A percentile compares a stretch with the other conserved stretches of the same genome.
Evolutionary conservation across 2,888 invertebrate species (phyloP).

Genomic region (Pomacea canaliculata): DNA sequence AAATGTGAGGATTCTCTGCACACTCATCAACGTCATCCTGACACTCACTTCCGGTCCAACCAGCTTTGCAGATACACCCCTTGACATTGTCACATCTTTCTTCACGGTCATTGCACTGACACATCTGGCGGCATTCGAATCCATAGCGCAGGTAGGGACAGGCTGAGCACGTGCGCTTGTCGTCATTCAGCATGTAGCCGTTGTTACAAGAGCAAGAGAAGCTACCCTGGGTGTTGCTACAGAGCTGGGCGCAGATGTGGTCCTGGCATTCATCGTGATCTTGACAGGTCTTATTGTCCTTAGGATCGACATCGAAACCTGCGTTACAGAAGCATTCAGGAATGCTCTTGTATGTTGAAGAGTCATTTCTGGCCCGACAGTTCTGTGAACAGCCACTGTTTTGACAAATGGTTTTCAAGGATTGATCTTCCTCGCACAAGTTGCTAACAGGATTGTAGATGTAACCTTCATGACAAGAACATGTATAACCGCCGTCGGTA

Average conservation of each 20-base stretch:
- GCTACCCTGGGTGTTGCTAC: constrained; percentile 21
- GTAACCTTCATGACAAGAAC: constrained; percentile 14
- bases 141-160: constrained; percentile 29
- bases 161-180: constrained; percentile 9
- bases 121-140: constrained; percentile 25
- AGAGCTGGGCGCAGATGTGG: constrained; percentile 15
- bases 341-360: background rate
- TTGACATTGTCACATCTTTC: constrained; percentile 28
- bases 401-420: background rate
- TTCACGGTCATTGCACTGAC: constrained; percentile 27
- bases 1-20: constrained; percentile 74
- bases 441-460: background rate
- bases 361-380: background rate
- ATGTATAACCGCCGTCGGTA: constrained; percentile 16
- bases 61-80: constrained; percentile 51
- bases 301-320: background rate
- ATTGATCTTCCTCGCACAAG: background rate
- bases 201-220: constrained; percentile 21
- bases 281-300: background rate
- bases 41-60: constrained; percentile 56
- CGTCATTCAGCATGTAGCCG: constrained; percentile 19
- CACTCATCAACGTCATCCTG: constrained; percentile 73
- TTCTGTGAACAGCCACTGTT: background rate
- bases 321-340: constrained; percentile 8
- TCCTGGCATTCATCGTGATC: constrained; percentile 28